phyloP scores from a whole-genome alignment of 2,888 invertebrate genomes.

The Platerodrilus igneus region DNA sequence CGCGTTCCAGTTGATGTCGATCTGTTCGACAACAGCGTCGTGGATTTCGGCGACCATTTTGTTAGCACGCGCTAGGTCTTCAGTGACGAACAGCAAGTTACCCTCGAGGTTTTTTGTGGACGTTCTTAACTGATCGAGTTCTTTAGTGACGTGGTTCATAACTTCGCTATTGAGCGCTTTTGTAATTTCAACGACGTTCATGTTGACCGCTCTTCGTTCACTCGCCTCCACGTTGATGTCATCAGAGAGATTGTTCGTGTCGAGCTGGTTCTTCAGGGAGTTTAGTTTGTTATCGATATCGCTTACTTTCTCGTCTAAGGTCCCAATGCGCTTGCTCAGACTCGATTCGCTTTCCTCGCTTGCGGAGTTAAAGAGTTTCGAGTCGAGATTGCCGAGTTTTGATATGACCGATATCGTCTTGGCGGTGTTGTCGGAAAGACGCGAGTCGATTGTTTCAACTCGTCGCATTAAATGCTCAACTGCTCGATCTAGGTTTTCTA shows the following conservation, averaged over 20 bases:
- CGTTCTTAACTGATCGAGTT: conserved; percentile 71
- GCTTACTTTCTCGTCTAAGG: conserved; percentile 77
- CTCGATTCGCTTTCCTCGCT: conserved; percentile 33
- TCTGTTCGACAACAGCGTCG: conserved; percentile 75
- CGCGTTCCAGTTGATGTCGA: conserved; percentile 54
- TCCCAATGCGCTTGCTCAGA: conserved; percentile 63
- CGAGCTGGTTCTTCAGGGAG: conserved; percentile 75
- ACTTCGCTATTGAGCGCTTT: conserved; percentile 80
- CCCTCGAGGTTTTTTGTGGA: conserved; percentile 75
- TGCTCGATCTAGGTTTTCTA: conserved; percentile 83
- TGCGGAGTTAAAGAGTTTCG: conserved; percentile 59
- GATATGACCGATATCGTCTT: conserved; percentile 80
- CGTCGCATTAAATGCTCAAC: conserved; percentile 82
- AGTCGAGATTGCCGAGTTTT: conserved; percentile 69
- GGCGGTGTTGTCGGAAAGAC: conserved; percentile 77
- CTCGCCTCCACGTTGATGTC: conserved; percentile 84
- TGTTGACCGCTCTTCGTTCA: conserved; percentile 79
- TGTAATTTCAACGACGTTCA: conserved; percentile 77
- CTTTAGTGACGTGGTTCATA: conserved; percentile 74
- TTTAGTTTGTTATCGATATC: conserved; percentile 77
- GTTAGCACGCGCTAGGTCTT: conserved; percentile 73
- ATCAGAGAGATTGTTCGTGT: conserved; percentile 76
- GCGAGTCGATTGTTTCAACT: conserved; percentile 75
- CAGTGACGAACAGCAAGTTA: conserved; percentile 78
- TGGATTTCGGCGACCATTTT: conserved; percentile 78